Evolutionary conservation across 2,113 vertebrate genomes (phyloP).

Genomic region (Clarias magur): DNA sequence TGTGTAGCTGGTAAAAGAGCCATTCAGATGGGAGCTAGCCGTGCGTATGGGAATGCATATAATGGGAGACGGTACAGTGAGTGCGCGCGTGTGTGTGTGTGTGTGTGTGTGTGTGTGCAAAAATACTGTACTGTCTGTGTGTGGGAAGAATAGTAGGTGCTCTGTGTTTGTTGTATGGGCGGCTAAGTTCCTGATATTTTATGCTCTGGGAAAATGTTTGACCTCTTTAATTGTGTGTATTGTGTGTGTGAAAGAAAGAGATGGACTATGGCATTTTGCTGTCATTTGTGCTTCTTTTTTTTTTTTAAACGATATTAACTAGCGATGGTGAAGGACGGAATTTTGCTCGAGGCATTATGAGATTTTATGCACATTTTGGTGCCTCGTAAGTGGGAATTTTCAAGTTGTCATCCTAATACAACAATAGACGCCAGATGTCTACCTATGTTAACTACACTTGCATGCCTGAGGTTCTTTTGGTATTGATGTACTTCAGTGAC

Average conservation of each 20-base stretch:
- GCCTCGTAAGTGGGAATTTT: background rate
- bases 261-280: background rate
- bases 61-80: background rate
- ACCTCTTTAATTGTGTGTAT: background rate
- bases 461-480: too few relatives aligned
- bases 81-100: background rate
- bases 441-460: too few relatives aligned
- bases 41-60: background rate
- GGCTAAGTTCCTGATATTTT: background rate
- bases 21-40: constrained; percentile 2
- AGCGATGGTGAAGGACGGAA: background rate
- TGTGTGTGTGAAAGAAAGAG: background rate
- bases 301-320: background rate
- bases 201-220: background rate
- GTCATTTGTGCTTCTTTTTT: background rate
- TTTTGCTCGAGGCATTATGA: background rate
- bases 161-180: constrained; percentile 27
- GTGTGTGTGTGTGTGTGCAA: background rate
- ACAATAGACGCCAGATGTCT: too few relatives aligned
- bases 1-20: constrained; percentile 18
- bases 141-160: constrained; percentile 7
- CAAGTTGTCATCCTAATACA: background rate
- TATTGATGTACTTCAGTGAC: too few relatives aligned
- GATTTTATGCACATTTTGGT: background rate
- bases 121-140: background rate